Conservation (phyloP, 2,113 vertebrate species). For the Maccullochella peelii region DNA sequence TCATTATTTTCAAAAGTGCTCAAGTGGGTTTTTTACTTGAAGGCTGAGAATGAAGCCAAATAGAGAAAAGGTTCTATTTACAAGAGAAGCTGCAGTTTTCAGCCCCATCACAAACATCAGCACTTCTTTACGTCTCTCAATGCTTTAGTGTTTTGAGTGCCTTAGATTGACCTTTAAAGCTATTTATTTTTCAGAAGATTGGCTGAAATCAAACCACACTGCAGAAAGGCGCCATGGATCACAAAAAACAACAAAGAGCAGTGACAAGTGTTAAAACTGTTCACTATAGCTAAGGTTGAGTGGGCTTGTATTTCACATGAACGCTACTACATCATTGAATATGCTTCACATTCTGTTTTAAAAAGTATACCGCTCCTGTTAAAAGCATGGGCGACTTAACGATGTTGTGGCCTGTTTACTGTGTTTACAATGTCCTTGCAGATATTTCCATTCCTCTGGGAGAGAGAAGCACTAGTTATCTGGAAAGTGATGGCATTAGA, state of each 20-base stretch:
- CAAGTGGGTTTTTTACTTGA: neutral
- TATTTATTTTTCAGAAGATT: constrained; percentile 13
- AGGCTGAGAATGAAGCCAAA: neutral
- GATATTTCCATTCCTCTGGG: constrained; percentile 60
- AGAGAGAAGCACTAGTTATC: constrained; percentile 62
- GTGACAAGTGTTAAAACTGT: constrained; percentile 15
- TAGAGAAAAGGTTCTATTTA: neutral
- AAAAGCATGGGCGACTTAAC: constrained; percentile 57
- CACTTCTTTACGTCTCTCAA: neutral
- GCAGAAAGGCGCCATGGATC: constrained; percentile 5
- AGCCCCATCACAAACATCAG: neutral
- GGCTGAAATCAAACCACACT: neutral
- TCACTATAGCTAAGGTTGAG: constrained; percentile 9
- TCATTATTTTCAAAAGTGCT: neutral
- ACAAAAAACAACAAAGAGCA: constrained; percentile 18
- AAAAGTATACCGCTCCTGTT: constrained; percentile 15
- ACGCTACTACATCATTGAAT: constrained; percentile 4
- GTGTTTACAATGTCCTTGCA: constrained; percentile 63
- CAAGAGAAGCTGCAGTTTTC: constrained; percentile 12
- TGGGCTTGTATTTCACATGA: constrained; percentile 23
- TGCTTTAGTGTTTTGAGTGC: constrained; percentile 14
- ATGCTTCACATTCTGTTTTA: constrained; percentile 16
- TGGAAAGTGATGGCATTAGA: constrained; percentile 43
- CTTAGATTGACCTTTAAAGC: constrained; percentile 30
- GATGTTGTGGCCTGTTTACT: constrained; percentile 66